phyloP scores from a whole-genome alignment of 2,888 invertebrate genomes.

The Sphinx pinastri region DNA sequence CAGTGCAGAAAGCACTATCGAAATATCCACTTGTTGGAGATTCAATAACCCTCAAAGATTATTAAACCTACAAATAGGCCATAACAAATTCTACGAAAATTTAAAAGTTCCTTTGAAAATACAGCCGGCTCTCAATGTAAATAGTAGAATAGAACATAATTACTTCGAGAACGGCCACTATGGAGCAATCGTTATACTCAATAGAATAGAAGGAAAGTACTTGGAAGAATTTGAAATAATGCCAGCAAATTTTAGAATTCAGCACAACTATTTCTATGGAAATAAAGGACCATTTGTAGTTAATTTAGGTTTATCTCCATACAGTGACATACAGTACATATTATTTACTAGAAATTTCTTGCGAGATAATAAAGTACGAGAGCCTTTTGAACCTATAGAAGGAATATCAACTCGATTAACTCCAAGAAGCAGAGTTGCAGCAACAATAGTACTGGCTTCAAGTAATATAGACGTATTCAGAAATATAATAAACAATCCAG shows the following conservation, averaged over 20 bases:
- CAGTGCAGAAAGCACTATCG: constrained; percentile 90
- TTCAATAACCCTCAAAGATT: constrained; percentile 78
- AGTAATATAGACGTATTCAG: constrained; percentile 94
- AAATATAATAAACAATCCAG: constrained; percentile 95
- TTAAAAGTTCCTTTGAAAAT: constrained; percentile 89
- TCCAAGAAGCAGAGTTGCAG: constrained; percentile 96
- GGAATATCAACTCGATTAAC: constrained; percentile 88
- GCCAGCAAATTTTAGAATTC: constrained; percentile 88
- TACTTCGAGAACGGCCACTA: constrained; percentile 92
- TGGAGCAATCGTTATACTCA: constrained; percentile 93
- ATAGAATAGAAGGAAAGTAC: constrained; percentile 85
- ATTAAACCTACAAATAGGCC: constrained; percentile 90
- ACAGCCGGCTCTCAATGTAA: constrained; percentile 91
- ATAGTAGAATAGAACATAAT: constrained; percentile 93
- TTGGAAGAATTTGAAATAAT: constrained; percentile 91
- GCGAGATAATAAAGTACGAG: constrained; percentile 91
- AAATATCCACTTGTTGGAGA: constrained; percentile 93
- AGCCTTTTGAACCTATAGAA: constrained; percentile 90
- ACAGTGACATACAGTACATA: constrained; percentile 91
- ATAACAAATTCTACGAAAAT: constrained; percentile 92
- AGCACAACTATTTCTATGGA: constrained; percentile 94
- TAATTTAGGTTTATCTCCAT: constrained; percentile 94
- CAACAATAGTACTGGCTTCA: constrained; percentile 95
- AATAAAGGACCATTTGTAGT: constrained; percentile 96
- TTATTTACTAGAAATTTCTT: constrained; percentile 95